phyloP scores from a whole-genome alignment of 2,113 vertebrate species.

The Rhabdomys dilectus region DNA sequence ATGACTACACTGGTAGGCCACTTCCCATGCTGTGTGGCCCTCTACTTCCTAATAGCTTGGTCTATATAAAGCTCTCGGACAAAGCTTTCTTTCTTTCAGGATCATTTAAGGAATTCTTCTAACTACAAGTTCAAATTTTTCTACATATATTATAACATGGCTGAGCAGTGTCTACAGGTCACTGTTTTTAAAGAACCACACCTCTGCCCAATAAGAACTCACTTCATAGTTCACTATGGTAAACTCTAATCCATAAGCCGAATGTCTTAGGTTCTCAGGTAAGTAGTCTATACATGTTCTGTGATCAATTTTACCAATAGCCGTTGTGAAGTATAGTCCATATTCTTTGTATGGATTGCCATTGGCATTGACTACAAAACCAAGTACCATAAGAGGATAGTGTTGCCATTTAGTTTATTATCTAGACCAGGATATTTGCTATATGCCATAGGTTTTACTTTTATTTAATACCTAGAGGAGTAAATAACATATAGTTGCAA shows the following conservation, averaged over 20 bases:
- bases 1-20: neutral
- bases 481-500: conserved; percentile 71
- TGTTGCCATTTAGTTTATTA: neutral
- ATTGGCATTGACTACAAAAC: neutral
- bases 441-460: conserved; percentile 66
- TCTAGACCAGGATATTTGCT: neutral
- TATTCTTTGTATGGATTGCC: neutral
- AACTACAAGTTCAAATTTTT: neutral
- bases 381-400: neutral
- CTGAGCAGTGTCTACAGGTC: neutral
- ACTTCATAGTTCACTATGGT: neutral
- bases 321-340: neutral
- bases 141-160: neutral
- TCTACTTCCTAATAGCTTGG: neutral
- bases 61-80: neutral
- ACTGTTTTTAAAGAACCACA: conserved; percentile 8
- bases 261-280: neutral
- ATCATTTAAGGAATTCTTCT: neutral
- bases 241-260: neutral
- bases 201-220: neutral
- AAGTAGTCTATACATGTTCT: neutral
- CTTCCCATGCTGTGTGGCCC: neutral
- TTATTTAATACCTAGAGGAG: conserved; percentile 75
- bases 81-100: neutral
- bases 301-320: neutral